These are phyloP conservation scores for Phylloscopus collybita DNA, from an alignment of 2,797 vertebrate genomes.

Conservation along the genomic window DNA sequence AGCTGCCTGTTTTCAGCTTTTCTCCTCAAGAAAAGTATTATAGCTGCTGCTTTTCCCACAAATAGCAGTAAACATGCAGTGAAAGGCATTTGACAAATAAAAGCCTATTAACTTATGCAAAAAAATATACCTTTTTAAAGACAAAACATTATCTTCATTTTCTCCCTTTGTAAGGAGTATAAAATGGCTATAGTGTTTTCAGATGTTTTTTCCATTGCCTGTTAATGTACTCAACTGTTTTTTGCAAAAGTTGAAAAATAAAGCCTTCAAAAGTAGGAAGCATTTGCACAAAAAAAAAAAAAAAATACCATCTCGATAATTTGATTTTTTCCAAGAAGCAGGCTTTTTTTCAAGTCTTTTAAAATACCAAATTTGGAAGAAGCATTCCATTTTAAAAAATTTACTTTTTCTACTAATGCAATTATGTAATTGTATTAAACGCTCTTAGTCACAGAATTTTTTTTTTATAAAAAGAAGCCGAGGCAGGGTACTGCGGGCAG, in stretches of 20 bases:
- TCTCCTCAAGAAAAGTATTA: neutral
- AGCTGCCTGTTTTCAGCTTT: neutral
- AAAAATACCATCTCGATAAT: neutral
- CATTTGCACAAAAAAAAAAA: neutral
- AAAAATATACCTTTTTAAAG: neutral
- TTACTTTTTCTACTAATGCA: neutral
- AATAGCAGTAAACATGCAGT: neutral
- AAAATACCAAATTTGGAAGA: conserved; percentile 5
- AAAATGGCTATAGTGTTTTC: neutral
- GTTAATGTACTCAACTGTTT: neutral
- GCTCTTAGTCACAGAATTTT: neutral
- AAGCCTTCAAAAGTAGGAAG: neutral
- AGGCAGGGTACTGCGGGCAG: neutral
- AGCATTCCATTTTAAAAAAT: neutral
- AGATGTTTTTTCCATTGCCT: neutral
- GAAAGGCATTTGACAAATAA: neutral
- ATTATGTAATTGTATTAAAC: conserved; percentile 42
- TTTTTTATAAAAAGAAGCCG: neutral
- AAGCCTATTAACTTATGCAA: neutral
- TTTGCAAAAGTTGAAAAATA: neutral
- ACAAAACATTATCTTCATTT: neutral
- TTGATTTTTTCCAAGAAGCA: conserved; percentile 2
- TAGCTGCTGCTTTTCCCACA: neutral
- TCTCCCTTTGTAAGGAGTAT: neutral
- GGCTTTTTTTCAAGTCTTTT: neutral